A percentile compares a stretch with the other conserved stretches of the same genome.
phyloP scores from a whole-genome alignment of 1,140 invertebrate species.

The Eurosta solidaginis region DNA sequence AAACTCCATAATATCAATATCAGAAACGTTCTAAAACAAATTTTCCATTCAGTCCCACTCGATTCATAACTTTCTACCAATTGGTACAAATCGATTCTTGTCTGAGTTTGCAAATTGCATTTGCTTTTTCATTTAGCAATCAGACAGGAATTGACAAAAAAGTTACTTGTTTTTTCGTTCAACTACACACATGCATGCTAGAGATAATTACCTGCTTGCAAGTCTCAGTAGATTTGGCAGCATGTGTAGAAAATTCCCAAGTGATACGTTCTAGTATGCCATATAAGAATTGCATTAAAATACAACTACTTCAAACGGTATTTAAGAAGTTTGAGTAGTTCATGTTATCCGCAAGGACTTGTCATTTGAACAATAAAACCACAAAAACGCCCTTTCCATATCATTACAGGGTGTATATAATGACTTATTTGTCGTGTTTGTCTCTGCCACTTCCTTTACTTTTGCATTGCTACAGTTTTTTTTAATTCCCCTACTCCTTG shows the following conservation, averaged over 20 bases:
- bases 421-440: background rate
- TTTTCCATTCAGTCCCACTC: no score
- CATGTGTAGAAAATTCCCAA: no score
- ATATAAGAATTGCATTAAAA: no score
- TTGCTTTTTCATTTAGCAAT: background rate
- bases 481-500: background rate
- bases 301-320: background rate
- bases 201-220: no score
- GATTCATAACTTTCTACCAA: background rate
- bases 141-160: background rate
- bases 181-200: no score
- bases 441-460: background rate
- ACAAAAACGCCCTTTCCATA: background rate
- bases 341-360: background rate
- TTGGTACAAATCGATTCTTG: slow-evolving; percentile 12
- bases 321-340: background rate
- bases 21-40: no score
- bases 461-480: background rate
- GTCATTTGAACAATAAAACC: background rate
- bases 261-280: no score
- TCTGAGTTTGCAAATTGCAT: slow-evolving; percentile 3
- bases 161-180: background rate
- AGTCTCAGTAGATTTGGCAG: no score
- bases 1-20: no score
- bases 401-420: no score